Evolutionary conservation across 2,888 invertebrate species (phyloP).

Genomic region (Diloba caeruleocephala): DNA sequence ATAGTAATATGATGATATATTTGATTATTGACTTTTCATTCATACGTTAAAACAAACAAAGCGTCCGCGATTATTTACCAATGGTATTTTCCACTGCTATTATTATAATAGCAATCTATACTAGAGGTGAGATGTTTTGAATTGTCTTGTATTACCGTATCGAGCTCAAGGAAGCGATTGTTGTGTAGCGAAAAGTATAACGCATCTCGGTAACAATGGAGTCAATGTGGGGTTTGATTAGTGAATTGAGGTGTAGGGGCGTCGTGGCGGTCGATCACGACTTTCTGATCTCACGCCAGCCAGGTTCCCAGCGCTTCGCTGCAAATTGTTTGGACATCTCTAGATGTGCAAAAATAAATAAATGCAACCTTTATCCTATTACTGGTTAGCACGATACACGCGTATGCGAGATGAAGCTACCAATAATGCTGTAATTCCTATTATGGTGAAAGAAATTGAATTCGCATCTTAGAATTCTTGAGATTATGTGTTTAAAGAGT

Average conservation of each 20-base stretch:
- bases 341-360: slow-evolving; percentile 65
- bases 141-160: slow-evolving; percentile 44
- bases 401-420: slow-evolving; percentile 37
- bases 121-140: slow-evolving; percentile 40
- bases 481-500: slow-evolving; percentile 34
- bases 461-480: slow-evolving; percentile 37
- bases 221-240: slow-evolving; percentile 80
- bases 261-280: slow-evolving; percentile 79
- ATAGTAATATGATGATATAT: slow-evolving; percentile 36
- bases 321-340: slow-evolving; percentile 70
- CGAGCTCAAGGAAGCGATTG: slow-evolving; percentile 65
- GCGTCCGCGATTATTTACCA: slow-evolving; percentile 34
- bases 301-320: slow-evolving; percentile 74
- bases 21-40: slow-evolving; percentile 53
- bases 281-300: slow-evolving; percentile 77
- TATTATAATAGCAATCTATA: slow-evolving; percentile 47
- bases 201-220: slow-evolving; percentile 77
- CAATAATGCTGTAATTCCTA: slow-evolving; percentile 40
- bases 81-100: slow-evolving; percentile 49
- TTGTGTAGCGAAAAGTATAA: slow-evolving; percentile 70
- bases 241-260: slow-evolving; percentile 75
- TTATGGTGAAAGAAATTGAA: slow-evolving; percentile 35
- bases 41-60: slow-evolving; percentile 42
- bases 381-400: slow-evolving; percentile 49
- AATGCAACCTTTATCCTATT: slow-evolving; percentile 41